phyloP scores from a whole-genome alignment of 2,888 invertebrate genomes.

The Acleris literana region DNA sequence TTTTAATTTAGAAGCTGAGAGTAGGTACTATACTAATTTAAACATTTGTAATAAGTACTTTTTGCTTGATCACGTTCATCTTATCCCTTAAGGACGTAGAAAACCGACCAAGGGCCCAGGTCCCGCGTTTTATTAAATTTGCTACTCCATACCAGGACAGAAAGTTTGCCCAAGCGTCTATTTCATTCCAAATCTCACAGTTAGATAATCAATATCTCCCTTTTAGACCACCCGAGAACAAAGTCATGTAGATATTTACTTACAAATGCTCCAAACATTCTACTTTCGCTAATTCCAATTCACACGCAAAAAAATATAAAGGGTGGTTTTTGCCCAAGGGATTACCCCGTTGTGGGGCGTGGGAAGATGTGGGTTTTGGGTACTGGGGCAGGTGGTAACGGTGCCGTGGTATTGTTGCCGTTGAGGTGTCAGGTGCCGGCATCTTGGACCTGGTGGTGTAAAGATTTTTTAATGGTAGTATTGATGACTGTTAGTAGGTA shows the following conservation, averaged over 20 bases:
- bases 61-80: too few relatives aligned
- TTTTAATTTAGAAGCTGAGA: too few relatives aligned
- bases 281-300: slow-evolving; percentile 20
- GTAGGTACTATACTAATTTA: too few relatives aligned
- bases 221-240: not conserved
- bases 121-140: too few relatives aligned
- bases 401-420: not conserved
- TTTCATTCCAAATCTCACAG: too few relatives aligned
- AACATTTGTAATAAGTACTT: too few relatives aligned
- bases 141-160: too few relatives aligned
- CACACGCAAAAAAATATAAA: slow-evolving; percentile 26
- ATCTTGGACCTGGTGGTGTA: not conserved
- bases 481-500: not conserved
- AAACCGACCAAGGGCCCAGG: too few relatives aligned
- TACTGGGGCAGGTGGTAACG: slow-evolving; percentile 62
- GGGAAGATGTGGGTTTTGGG: slow-evolving; percentile 59
- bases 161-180: too few relatives aligned
- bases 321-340: slow-evolving; percentile 25
- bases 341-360: slow-evolving; percentile 76
- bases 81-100: too few relatives aligned
- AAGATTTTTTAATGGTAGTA: not conserved
- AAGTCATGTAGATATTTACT: not conserved
- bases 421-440: slow-evolving; percentile 24
- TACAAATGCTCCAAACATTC: slow-evolving; percentile 4
- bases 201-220: too few relatives aligned